phyloP scores from a whole-genome alignment of 2,888 invertebrate genomes.

The Pyrgus malvae region DNA sequence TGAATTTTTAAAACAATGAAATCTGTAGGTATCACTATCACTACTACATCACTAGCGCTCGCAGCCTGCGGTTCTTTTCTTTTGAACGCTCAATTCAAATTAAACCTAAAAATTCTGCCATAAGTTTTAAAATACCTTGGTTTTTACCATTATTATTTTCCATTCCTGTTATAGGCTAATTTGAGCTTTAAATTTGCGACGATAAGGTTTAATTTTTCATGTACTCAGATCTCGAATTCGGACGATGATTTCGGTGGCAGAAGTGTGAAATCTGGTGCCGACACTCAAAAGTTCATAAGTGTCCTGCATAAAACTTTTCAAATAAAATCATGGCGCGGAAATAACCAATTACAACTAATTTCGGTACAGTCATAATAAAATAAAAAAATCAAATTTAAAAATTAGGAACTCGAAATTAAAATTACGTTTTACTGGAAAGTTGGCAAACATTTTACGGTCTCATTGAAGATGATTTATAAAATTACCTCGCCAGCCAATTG shows the following conservation, averaged over 20 bases:
- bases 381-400: not conserved
- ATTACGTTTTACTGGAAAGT: not conserved
- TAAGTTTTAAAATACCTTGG: constrained; percentile 19
- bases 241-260: constrained; percentile 49
- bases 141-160: constrained; percentile 17
- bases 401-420: not conserved
- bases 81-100: constrained; percentile 16
- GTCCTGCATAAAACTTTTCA: constrained; percentile 27
- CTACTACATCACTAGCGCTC: constrained; percentile 32
- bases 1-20: constrained; percentile 7
- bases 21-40: not conserved
- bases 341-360: constrained; percentile 27
- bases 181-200: constrained; percentile 41
- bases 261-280: constrained; percentile 34
- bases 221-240: constrained; percentile 29
- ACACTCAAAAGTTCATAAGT: constrained; percentile 37
- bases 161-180: constrained; percentile 36
- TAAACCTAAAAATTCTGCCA: constrained; percentile 12
- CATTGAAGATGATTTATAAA: constrained; percentile 8
- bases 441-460: not conserved
- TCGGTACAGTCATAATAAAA: constrained; percentile 13
- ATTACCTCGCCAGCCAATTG: constrained; percentile 25
- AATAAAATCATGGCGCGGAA: constrained; percentile 26
- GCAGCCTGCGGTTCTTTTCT: constrained; percentile 44
- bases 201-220: constrained; percentile 51